These are phyloP conservation scores for Columba guinea DNA, from an alignment of 2,797 vertebrate species.

Conservation along the genomic window DNA sequence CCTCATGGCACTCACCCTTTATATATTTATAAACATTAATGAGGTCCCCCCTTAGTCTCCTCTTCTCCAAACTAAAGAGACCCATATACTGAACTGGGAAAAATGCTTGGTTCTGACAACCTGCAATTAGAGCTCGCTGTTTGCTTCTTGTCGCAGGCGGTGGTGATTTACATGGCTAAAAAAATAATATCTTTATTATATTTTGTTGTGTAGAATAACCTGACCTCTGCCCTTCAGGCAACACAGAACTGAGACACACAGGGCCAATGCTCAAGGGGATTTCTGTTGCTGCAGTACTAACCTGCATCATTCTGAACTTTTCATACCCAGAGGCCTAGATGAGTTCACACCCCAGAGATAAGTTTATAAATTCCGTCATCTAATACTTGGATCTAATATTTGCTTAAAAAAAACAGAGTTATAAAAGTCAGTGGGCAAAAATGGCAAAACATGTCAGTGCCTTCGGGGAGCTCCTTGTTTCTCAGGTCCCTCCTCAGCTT, in stretches of 20 bases:
- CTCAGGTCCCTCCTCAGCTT: neutral
- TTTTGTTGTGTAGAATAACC: neutral
- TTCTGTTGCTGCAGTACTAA: neutral
- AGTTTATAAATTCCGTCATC: neutral
- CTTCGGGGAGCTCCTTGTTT: neutral
- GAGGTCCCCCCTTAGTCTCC: no score
- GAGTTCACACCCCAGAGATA: neutral
- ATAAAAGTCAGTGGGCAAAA: neutral
- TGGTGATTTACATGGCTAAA: neutral
- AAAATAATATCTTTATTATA: neutral
- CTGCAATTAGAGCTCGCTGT: slow-evolving; percentile 16
- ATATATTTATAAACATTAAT: no score
- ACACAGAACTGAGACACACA: neutral
- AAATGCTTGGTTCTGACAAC: slow-evolving; percentile 24
- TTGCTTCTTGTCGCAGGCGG: neutral
- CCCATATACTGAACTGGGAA: neutral
- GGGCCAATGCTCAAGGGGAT: neutral
- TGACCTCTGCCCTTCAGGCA: neutral
- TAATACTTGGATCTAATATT: neutral
- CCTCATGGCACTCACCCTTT: no score
- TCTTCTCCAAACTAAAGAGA: no score
- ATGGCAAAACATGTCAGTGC: neutral
- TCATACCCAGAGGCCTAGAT: neutral
- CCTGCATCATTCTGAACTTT: neutral
- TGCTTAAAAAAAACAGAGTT: neutral